phyloP scores from a whole-genome alignment of 2,113 vertebrate species.

The Proteles cristata region DNA sequence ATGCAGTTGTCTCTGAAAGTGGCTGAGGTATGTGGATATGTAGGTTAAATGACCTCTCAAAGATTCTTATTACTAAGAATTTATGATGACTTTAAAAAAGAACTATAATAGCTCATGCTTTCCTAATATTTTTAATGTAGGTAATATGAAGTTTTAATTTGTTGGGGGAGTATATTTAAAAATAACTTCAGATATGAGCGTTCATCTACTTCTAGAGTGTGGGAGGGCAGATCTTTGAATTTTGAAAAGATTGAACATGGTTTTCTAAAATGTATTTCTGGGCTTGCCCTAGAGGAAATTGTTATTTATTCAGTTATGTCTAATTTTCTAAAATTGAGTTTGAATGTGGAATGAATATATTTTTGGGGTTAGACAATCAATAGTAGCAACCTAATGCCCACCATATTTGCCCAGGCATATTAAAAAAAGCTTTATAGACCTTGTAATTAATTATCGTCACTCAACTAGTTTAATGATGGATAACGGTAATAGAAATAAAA shows the following conservation, averaged over 20 bases:
- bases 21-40: background rate
- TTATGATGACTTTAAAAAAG: background rate
- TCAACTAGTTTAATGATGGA: background rate
- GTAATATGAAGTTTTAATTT: constrained; percentile 42
- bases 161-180: constrained; percentile 45
- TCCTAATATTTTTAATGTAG: constrained; percentile 53
- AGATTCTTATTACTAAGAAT: background rate
- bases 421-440: background rate
- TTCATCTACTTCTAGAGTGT: constrained; percentile 35
- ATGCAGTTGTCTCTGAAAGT: constrained; percentile 22
- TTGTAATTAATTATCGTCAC: background rate
- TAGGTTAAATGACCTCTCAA: background rate
- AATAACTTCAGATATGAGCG: constrained; percentile 55
- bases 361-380: constrained; percentile 1
- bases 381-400: background rate
- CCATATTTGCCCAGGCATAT: background rate
- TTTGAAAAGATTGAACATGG: constrained; percentile 35
- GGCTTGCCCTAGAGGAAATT: constrained; percentile 27
- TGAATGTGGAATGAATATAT: constrained; percentile 48
- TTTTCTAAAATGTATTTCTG: constrained; percentile 55
- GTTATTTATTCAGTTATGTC: constrained; percentile 50
- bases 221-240: constrained; percentile 50
- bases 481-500: constrained; percentile 17
- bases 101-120: background rate
- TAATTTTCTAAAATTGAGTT: constrained; percentile 38